Conservation (phyloP, 1,140 invertebrate genomes). For the Lucilia sericata region DNA sequence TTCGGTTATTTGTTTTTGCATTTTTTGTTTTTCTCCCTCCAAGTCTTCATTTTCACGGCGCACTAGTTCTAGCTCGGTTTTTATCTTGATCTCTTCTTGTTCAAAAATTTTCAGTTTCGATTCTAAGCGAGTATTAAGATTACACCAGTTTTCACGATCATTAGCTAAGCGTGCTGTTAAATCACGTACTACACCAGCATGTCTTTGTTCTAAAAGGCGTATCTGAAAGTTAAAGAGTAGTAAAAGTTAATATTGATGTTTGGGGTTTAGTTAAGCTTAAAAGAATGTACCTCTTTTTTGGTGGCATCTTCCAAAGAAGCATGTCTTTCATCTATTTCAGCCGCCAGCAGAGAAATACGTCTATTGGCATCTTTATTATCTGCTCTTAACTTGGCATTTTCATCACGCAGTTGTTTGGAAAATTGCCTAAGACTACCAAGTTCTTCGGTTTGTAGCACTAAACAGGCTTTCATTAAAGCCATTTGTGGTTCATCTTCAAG, state of each 20-base stretch:
- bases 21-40: constrained; percentile 60
- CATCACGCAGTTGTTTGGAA: constrained; percentile 77
- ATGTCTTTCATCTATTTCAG: constrained; percentile 92
- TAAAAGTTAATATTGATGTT: neutral
- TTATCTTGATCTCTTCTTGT: constrained; percentile 75
- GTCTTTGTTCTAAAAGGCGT: constrained; percentile 79
- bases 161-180: constrained; percentile 75
- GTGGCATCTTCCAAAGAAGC: constrained; percentile 80
- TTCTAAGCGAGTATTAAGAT: constrained; percentile 72
- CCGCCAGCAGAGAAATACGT: constrained; percentile 81
- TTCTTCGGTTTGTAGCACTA: constrained; percentile 74
- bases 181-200: constrained; percentile 79
- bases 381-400: constrained; percentile 80
- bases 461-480: constrained; percentile 69
- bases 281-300: constrained; percentile 70
- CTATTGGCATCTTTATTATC: constrained; percentile 86
- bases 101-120: constrained; percentile 70
- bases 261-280: too few relatives aligned
- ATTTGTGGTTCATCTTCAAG: constrained; percentile 57
- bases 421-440: constrained; percentile 71
- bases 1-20: constrained; percentile 66
- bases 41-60: constrained; percentile 64
- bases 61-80: constrained; percentile 70
- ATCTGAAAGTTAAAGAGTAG: constrained; percentile 58
- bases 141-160: constrained; percentile 78